Base-by-base conservation (phyloP, 2,797 vertebrate species). In the Helicolenus hilgendorfi region DNA sequence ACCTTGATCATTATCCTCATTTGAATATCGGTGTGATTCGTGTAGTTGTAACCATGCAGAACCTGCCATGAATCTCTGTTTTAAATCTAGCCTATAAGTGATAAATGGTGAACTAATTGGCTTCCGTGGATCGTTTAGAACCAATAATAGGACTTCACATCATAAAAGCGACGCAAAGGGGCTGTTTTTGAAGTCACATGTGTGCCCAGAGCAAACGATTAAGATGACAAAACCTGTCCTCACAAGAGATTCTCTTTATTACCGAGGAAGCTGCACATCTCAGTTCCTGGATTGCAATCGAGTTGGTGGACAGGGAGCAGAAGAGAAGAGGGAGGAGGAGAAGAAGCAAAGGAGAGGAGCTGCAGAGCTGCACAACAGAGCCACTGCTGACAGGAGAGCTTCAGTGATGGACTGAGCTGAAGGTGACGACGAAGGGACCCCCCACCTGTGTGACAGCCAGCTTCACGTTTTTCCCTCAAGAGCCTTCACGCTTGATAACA, bases 201-300 rank as follows among this genome's bases (percentile, higher is more conserved):
- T 77, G 88, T 78, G 92, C 90, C 77, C 92, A 41, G 87, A 86
- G 41, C 90, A 89, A 88, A 89, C 91, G 92, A 91, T 80, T 93
- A 96, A 96, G 90, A 97, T 97, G 96, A 95, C 92, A 93, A 94
- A 83, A 91, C 10, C 86, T 88, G 41, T 93, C 87, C 90, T 65
- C 83, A 79, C 45, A 75, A 85, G 80, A 80, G 93, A 91, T 89
- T 81, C 11, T 92, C 84, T 81, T 86, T 73, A 92, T 95, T 94
- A 89, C 94, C 87, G 89, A 91, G 89, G 93, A 92, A 92, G 87
- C 94, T 82, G 89, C 88, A 45, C 91, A 71, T 86, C 89, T 85
- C 89, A 84, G 84, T 89, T 93, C 76, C 84, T 91, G 92, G 93
- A 94, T 92, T 93, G 92, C 77, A 33, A 77, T 49, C 88, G 95